Percentiles rank a stretch among this genome's conserved stretches.
Evolutionary conservation across 2,888 invertebrate genomes (phyloP).

Genomic region (Volucella zonaria): DNA sequence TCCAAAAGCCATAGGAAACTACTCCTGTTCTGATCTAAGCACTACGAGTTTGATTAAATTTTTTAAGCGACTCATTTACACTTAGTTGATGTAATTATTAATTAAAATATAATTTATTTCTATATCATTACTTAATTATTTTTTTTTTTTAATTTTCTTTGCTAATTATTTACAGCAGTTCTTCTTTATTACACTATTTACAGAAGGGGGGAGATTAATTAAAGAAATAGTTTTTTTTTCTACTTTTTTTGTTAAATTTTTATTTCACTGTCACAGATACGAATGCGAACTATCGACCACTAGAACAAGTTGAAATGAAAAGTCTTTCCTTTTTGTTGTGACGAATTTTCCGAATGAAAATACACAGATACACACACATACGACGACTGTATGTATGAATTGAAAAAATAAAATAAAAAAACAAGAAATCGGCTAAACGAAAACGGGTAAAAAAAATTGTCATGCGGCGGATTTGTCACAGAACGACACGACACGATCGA

Average conservation of each 20-base stretch:
- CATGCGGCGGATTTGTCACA: slow-evolving; percentile 71
- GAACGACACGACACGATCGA: slow-evolving; percentile 50
- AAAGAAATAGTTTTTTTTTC: neutral
- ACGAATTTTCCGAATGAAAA: slow-evolving; percentile 67
- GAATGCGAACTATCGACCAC: slow-evolving; percentile 65
- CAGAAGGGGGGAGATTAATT: slow-evolving; percentile 49
- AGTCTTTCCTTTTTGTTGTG: slow-evolving; percentile 69
- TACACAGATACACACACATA: slow-evolving; percentile 11
- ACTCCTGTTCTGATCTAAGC: slow-evolving; percentile 30
- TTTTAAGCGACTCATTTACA: slow-evolving; percentile 30
- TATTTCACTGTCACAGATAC: slow-evolving; percentile 46
- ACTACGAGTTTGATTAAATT: slow-evolving; percentile 51
- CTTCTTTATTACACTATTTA: slow-evolving; percentile 65
- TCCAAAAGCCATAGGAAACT: slow-evolving; percentile 50
- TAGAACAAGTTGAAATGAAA: slow-evolving; percentile 65
- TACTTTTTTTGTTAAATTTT: neutral
- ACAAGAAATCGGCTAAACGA: slow-evolving; percentile 28
- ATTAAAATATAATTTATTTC: slow-evolving; percentile 20
- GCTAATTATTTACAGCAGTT: slow-evolving; percentile 46
- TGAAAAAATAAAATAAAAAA: slow-evolving; percentile 13
- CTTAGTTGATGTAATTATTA: slow-evolving; percentile 16
- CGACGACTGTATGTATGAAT: slow-evolving; percentile 36
- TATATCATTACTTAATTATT: slow-evolving; percentile 26
- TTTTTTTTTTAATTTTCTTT: neutral
- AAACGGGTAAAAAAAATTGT: slow-evolving; percentile 47